A percentile compares a stretch with the other conserved stretches of the same genome.
phyloP scores from a whole-genome alignment of 2,113 vertebrate genomes.

The Nesogale talazaci region DNA sequence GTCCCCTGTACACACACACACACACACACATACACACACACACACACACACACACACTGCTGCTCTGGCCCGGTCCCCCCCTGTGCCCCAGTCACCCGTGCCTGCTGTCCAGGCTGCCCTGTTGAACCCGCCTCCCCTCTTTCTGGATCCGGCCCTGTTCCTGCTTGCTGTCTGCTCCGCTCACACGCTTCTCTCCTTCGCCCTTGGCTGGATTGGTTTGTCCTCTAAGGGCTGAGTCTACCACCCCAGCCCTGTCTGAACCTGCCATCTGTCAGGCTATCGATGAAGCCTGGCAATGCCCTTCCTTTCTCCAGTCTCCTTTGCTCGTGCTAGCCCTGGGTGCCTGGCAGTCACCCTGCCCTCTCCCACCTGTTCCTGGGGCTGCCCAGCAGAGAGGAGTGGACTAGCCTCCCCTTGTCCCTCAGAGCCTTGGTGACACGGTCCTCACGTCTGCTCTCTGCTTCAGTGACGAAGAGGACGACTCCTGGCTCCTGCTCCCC shows the following conservation, averaged over 20 bases:
- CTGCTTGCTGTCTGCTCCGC: not conserved
- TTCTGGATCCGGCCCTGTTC: not conserved
- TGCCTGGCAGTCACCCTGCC: no score
- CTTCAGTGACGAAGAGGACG: conserved; percentile 91
- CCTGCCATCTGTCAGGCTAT: not conserved
- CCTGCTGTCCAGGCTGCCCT: not conserved
- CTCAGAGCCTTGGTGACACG: not conserved
- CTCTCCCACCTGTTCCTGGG: not conserved
- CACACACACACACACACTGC: no score
- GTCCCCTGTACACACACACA: no score
- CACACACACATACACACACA: no score
- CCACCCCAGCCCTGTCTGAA: not conserved
- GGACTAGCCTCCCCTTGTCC: not conserved
- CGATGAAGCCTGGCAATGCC: not conserved
- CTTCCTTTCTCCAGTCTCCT: not conserved
- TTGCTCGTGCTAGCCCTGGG: no score
- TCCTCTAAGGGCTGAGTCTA: not conserved
- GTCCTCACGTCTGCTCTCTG: conserved; percentile 7
- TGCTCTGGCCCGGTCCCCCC: not conserved
- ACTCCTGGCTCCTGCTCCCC: conserved; percentile 83
- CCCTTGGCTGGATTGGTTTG: not conserved
- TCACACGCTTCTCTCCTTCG: not conserved
- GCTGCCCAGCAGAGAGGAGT: not conserved
- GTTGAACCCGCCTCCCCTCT: not conserved
- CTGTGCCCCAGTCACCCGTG: no score